These are phyloP conservation scores for Lissocephala sabroskyi DNA, from an alignment of 2,888 invertebrate species.

Conservation along the genomic window DNA sequence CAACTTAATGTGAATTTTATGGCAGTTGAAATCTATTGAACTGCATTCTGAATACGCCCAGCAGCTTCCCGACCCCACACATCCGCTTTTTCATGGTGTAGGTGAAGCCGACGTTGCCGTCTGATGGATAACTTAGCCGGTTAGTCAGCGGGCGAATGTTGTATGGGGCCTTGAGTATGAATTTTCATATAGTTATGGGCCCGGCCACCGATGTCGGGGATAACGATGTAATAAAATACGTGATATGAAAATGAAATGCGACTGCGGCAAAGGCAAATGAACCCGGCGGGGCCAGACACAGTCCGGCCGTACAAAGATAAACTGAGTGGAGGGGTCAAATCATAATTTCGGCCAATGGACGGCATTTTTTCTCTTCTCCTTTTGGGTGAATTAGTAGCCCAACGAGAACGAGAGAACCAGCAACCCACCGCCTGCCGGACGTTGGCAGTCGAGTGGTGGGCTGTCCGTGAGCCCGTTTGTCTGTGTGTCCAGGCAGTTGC, in stretches of 20 bases:
- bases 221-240: conserved; percentile 64
- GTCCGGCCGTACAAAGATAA: no score
- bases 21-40: conserved; percentile 50
- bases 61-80: no score
- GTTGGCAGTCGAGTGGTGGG: no score
- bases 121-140: conserved; percentile 32
- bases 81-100: no score
- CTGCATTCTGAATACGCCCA: conserved; percentile 53
- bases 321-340: no score
- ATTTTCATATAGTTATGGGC: conserved; percentile 2
- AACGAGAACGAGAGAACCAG: no score
- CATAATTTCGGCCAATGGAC: no score
- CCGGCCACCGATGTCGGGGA: conserved; percentile 44
- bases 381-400: conserved; percentile 47
- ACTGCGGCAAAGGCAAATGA: no score
- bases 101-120: neutral
- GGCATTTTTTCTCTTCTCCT: neutral
- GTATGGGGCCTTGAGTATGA: conserved; percentile 3
- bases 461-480: no score
- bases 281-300: no score
- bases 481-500: conserved; percentile 25
- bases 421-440: no score
- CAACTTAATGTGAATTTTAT: conserved; percentile 57
- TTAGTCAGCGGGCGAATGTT: conserved; percentile 16
- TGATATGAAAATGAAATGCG: conserved; percentile 50